A percentile compares a stretch with the other conserved stretches of the same genome.
These are phyloP conservation scores for Guaruba guarouba DNA, from an alignment of 2,113 vertebrate genomes.

Conservation along the genomic window DNA sequence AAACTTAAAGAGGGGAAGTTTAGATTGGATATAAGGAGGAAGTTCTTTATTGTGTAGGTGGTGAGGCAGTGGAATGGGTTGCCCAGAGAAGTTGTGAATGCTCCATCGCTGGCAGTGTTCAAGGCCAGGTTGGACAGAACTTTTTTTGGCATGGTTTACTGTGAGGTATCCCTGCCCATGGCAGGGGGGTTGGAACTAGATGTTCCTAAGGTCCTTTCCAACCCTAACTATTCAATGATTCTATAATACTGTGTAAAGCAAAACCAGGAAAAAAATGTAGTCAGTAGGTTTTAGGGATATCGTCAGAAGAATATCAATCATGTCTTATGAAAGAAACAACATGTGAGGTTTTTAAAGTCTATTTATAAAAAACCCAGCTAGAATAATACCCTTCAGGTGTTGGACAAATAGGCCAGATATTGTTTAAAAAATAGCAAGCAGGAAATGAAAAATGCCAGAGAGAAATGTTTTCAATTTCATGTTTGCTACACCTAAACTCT, in stretches of 20 bases:
- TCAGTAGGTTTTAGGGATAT: not conserved
- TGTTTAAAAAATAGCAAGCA: not conserved
- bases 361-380: not conserved
- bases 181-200: too few relatives aligned
- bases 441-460: not conserved
- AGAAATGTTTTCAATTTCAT: not conserved
- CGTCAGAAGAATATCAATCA: not conserved
- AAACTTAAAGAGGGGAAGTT: too few relatives aligned
- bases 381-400: not conserved
- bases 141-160: too few relatives aligned
- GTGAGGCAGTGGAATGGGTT: too few relatives aligned
- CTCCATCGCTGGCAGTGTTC: too few relatives aligned
- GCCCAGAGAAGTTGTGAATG: too few relatives aligned
- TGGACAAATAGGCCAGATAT: not conserved
- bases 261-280: not conserved
- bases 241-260: not conserved
- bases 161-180: too few relatives aligned
- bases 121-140: too few relatives aligned
- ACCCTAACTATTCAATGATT: too few relatives aligned
- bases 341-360: not conserved
- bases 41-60: too few relatives aligned
- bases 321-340: not conserved
- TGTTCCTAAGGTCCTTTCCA: too few relatives aligned
- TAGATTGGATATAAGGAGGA: too few relatives aligned
- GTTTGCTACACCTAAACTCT: not conserved